Evolutionary conservation across 1,140 invertebrate genomes (phyloP), one percentile per base, ranked within the genome.

Genomic region (Drosophila punjabiensis): DNA sequence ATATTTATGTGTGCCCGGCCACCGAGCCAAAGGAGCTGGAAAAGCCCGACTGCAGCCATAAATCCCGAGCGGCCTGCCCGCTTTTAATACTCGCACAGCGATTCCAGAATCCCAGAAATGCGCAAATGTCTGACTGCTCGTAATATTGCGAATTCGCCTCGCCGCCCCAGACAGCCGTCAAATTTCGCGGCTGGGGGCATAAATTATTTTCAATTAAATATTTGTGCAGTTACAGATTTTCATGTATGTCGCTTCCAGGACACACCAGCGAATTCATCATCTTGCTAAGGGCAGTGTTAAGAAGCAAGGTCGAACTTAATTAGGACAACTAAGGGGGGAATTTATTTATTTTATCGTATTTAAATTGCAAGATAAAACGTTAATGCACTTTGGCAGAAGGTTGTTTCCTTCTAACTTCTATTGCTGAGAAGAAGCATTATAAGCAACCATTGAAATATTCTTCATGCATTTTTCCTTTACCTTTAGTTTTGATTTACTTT

Each of bases 1-100:
- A 90, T 85, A 90, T 90, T 90, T 90, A 89, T 85, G 70, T 89
- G 63, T 55, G 55, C 59, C 59, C 68, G 76, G 86, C 71, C 84
- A 66, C 37, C 63, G 37, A 62, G 68, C 67, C 53, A 48, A 73
- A 60, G 70, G 53, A 74, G 30, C 35, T 71, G 69, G 18, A 24
- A 55, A 47, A 18, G 64, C 37, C 58, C 48, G 37, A 33, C 14
- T 53, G 68, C 77, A 62, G 67, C 60, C 77, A 70, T 68, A 76
- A 84, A 85, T 76, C 79, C 68, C 68, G 52, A 70, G 68, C 47
- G 63, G 77, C 58, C 65, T 60, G 56, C 73, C 39, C 50, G 28
- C 73, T 55, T 78, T 83, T 84, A 83, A 74, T 74, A 81, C 59
- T 18, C 24, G 69, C 24, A 59, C 58, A 24, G 53, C 18, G 53